Evolutionary conservation across 2,888 invertebrate genomes (phyloP).

Genomic region (Orchesella flavescens): DNA sequence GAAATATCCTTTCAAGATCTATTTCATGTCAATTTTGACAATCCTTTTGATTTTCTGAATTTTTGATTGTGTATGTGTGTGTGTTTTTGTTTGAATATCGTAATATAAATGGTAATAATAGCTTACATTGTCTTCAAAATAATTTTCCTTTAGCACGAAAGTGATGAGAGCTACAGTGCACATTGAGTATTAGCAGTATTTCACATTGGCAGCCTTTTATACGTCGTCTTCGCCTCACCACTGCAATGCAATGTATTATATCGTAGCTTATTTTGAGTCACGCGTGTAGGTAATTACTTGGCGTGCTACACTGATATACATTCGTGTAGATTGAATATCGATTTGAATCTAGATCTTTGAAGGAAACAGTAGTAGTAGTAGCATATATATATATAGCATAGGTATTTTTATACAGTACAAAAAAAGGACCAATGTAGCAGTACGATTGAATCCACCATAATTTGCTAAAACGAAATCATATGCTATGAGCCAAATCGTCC

Average conservation of each 20-base stretch:
- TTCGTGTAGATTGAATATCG: conserved; percentile 19
- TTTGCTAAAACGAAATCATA: conserved; percentile 51
- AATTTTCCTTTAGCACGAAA: conserved; percentile 48
- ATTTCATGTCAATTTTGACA: conserved; percentile 35
- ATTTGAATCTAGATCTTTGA: conserved; percentile 13
- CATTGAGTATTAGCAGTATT: too few relatives aligned
- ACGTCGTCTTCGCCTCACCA: too few relatives aligned
- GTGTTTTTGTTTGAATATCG: conserved; percentile 18
- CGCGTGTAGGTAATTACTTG: conserved; percentile 36
- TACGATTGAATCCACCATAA: conserved; percentile 13
- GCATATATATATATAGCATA: too few relatives aligned
- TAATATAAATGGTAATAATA: conserved; percentile 23
- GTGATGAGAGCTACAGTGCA: not conserved
- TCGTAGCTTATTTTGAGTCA: not conserved
- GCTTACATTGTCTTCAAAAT: conserved; percentile 34
- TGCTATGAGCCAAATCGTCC: conserved; percentile 48
- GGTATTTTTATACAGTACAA: not conserved
- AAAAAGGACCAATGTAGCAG: too few relatives aligned
- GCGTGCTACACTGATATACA: conserved; percentile 11
- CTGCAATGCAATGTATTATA: too few relatives aligned
- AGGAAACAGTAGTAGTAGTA: not conserved
- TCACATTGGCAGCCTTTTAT: too few relatives aligned
- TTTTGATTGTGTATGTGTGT: conserved; percentile 36
- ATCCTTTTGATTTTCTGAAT: conserved; percentile 23
- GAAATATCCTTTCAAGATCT: too few relatives aligned